Percentiles rank a stretch among this genome's conserved stretches.
Evolutionary conservation across 2,113 vertebrate genomes (phyloP).

Genomic region (Tupaia chinensis): DNA sequence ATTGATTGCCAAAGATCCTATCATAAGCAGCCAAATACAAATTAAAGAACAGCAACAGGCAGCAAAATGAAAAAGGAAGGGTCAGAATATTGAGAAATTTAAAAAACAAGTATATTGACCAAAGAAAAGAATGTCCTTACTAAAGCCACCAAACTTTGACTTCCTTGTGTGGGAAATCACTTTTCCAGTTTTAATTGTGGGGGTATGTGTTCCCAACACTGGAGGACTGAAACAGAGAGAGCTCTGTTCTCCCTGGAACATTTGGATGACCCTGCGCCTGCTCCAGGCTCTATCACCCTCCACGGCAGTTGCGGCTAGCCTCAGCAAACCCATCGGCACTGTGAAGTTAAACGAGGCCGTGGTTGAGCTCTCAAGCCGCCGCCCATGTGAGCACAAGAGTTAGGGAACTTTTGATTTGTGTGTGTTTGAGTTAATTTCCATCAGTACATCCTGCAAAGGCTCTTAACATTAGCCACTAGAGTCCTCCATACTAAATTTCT

Average conservation of each 20-base stretch:
- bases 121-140: not conserved
- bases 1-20: not conserved
- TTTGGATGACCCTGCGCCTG: not conserved
- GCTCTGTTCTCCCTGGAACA: not conserved
- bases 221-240: not conserved
- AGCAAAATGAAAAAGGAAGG: not conserved
- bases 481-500: not conserved
- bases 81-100: not conserved
- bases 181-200: not conserved
- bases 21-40: not conserved
- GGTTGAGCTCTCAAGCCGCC: not conserved
- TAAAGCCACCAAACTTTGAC: not conserved
- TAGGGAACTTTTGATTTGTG: not conserved
- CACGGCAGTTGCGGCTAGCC: not conserved
- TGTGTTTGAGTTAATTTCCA: not conserved
- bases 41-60: not conserved
- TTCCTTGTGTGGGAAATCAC: not conserved
- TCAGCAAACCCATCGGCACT: not conserved
- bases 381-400: not conserved
- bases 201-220: not conserved
- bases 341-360: not conserved
- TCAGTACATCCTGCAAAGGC: not conserved
- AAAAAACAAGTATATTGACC: not conserved
- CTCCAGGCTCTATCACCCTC: not conserved
- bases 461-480: not conserved